Evolutionary conservation across 1,140 invertebrate species (phyloP).

Genomic region (Rhagoletis zephyria): DNA sequence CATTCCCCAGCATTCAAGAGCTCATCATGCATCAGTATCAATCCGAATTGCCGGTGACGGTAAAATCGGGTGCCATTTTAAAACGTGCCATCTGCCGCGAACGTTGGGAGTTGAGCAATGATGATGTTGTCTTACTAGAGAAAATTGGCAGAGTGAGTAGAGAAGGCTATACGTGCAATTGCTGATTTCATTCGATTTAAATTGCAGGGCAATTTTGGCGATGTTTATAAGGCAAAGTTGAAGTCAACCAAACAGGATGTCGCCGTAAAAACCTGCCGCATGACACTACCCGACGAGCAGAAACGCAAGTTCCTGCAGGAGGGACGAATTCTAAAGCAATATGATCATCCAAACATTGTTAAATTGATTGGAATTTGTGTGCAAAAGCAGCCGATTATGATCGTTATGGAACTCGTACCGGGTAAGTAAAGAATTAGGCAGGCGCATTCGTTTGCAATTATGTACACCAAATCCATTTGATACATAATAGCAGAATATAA

Average conservation of each 20-base stretch:
- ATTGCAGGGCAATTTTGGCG: slow-evolving; percentile 94
- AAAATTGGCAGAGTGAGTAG: slow-evolving; percentile 92
- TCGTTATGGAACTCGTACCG: slow-evolving; percentile 96
- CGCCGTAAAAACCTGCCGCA: slow-evolving; percentile 95
- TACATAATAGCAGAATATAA: too few relatives aligned
- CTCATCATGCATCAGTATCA: slow-evolving; percentile 90
- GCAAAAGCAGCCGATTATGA: slow-evolving; percentile 98
- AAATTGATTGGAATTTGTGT: slow-evolving; percentile 97
- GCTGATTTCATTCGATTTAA: not conserved
- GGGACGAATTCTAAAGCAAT: slow-evolving; percentile 95
- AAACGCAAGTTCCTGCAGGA: slow-evolving; percentile 97
- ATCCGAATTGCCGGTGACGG: slow-evolving; percentile 89
- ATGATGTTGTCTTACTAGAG: slow-evolving; percentile 92
- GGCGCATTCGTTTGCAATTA: too few relatives aligned
- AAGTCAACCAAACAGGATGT: slow-evolving; percentile 88
- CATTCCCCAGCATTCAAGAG: slow-evolving; percentile 92
- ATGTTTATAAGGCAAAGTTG: slow-evolving; percentile 93
- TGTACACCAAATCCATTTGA: too few relatives aligned
- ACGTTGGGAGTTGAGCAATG: slow-evolving; percentile 96
- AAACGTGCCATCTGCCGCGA: slow-evolving; percentile 90
- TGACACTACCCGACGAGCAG: slow-evolving; percentile 94
- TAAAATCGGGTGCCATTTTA: slow-evolving; percentile 91
- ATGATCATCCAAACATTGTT: slow-evolving; percentile 96
- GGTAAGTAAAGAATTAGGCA: slow-evolving; percentile 75
- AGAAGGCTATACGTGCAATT: not conserved